phyloP scores from a whole-genome alignment of 2,113 vertebrate species.

The Oryzias melastigma region DNA sequence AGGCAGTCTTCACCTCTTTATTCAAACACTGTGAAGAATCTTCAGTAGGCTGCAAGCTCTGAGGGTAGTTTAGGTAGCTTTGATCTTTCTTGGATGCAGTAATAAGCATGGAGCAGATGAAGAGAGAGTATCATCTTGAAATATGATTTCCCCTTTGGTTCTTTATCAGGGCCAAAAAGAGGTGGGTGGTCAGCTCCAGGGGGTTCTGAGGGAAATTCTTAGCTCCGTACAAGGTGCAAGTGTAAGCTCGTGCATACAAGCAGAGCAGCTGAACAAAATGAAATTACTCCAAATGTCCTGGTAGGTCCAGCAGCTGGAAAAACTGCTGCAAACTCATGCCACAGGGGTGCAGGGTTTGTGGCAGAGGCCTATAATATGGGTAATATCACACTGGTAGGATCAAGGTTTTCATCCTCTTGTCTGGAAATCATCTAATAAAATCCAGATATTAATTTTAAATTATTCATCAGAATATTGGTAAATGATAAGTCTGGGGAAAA shows the following conservation, averaged over 20 bases:
- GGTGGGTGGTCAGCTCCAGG: slow-evolving; percentile 65
- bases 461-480: no score
- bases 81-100: slow-evolving; percentile 70
- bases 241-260: slow-evolving; percentile 14
- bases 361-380: not conserved
- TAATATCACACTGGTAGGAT: no score
- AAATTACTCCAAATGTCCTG: slow-evolving; percentile 35
- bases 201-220: slow-evolving; percentile 36
- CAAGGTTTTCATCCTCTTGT: no score
- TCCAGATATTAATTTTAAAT: no score
- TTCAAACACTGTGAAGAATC: slow-evolving; percentile 66
- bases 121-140: slow-evolving; percentile 61
- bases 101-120: slow-evolving; percentile 62
- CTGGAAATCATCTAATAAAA: no score
- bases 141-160: slow-evolving; percentile 64
- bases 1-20: slow-evolving; percentile 63
- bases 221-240: slow-evolving; percentile 35
- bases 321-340: slow-evolving; percentile 4
- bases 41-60: slow-evolving; percentile 52
- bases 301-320: slow-evolving; percentile 28
- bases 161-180: slow-evolving; percentile 61
- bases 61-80: slow-evolving; percentile 70
- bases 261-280: slow-evolving; percentile 33
- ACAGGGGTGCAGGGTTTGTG: slow-evolving; percentile 1
- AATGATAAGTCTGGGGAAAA: no score